Evolutionary conservation across 2,888 invertebrate species (phyloP), one percentile per base, ranked within the genome.

Genomic region (Dryadula phaetusa): DNA sequence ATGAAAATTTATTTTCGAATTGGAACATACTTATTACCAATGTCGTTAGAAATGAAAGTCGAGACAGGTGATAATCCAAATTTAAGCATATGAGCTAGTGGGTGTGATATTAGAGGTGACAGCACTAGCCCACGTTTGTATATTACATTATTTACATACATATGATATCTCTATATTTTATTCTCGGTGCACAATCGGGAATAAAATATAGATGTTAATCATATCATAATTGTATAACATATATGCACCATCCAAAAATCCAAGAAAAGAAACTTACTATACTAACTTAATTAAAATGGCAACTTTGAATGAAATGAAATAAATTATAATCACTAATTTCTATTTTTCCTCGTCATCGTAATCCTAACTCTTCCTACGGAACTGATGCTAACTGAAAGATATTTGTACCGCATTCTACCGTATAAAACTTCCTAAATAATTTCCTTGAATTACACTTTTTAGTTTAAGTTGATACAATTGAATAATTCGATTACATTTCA

Each of bases 21-120:
- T 64, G 52, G 53, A 71, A 69, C 63, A 69, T 71, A 71, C 32
- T n/a, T n/a, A n/a, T n/a, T 64, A 64, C 47, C 66, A 64, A 70
- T 70, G 72, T 71, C 75, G 69, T 67, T 63, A 67, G 65, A 66
- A 66, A 46, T 69, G 69, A 70, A 66, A 70, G 62, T 60, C 64
- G 68, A 62, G 77, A 79, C 82, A 80, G 79, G 77, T 81, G 78
- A 76, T 77, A 81, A 73, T 81, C 76, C 78, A 74, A 76, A 83
- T 80, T 77, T 82, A 82, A 80, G 77, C 74, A 71, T 78, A 79
- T 78, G 79, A 80, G 81, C 74, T 79, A 65, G 73, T 75, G 73
- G 70, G 70, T 75, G 76, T 73, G 70, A 76, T 74, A 73, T 70
- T 64, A 72, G 73, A 70, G 75, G 72, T 78, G 79, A 76, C 79